Base-by-base conservation (phyloP, 2,888 invertebrate genomes). In the Scaptomyza tumidula region DNA sequence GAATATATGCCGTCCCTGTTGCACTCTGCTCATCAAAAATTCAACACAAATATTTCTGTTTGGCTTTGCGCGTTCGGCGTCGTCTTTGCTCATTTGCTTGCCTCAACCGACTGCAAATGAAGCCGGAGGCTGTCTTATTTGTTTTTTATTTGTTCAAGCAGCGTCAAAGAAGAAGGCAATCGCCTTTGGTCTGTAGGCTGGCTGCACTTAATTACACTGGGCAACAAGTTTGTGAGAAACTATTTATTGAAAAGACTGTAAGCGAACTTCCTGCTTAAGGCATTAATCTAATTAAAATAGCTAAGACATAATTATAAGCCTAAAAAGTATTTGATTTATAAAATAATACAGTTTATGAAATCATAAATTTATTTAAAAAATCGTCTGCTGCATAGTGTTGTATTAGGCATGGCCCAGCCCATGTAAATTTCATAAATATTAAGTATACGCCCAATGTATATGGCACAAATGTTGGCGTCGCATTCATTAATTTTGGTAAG, bases 41-140 rank as follows among this genome's bases (percentile, higher is more conserved):
- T 71, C 64, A 60, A 65, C 55, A 49, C 7, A 71, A 59, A 71
- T 57, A 57, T 71, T 56, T 67, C 7, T 41, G 61, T 37, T 45
- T 45, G 31, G 24, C 66, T 75, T 55, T 39, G 67, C 45, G 62
- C 53, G 49, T 46, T 56, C 41, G 48, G 46, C 75, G 64, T 62
- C 80, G 83, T 82, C 82, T 82, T 87, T 78, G 70, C 84, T 65
- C 80, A 73, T 71, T 85, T 87, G 76, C 76, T 77, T 75, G 83
- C 74, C 71, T 43, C 70, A 61, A 53, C 44, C 60, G 85, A 85
- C 84, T 85, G 83, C 53, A 66, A 61, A 57, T 45, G 57, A 46
- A 27, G 61, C 63, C 71, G 71, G 31, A 71, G 69, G 60, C 63
- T 75, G 63, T 60, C 52, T 53, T 72, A 68, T 80, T 78, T 76